Percentiles rank a stretch among this genome's conserved stretches.
Conservation (phyloP, 2,113 vertebrate genomes). For the Rhadina sibilatrix region DNA sequence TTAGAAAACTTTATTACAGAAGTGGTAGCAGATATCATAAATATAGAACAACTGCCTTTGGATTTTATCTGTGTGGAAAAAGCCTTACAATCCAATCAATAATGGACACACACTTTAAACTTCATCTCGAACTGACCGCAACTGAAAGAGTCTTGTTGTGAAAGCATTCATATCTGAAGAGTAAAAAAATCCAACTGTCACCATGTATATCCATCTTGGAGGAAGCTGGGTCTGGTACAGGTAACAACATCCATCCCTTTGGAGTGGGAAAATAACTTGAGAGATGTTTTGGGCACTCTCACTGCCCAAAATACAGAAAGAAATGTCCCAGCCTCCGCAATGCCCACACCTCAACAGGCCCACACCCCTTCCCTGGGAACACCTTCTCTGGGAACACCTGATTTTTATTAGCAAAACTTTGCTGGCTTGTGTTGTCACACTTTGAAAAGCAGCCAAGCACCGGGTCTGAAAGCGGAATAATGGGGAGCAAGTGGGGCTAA, state of each 20-base stretch:
- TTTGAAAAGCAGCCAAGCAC: background rate
- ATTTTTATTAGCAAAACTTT: background rate
- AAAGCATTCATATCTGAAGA: background rate
- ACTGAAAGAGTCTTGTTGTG: background rate
- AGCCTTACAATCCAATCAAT: background rate
- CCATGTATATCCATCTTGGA: background rate
- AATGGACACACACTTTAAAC: background rate
- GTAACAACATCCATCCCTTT: background rate
- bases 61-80: background rate
- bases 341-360: fast-evolving
- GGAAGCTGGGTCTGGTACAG: background rate
- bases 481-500: background rate
- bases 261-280: background rate
- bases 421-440: background rate
- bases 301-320: background rate
- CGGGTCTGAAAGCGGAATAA: fast-evolving
- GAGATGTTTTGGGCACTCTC: background rate
- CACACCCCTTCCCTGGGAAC: background rate
- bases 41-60: background rate
- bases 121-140: background rate
- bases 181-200: background rate
- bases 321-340: fast-evolving
- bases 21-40: background rate
- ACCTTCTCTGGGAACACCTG: background rate
- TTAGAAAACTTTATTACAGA: background rate